Base-by-base conservation (phyloP, 23 tunicate genomes). In the Halocynthia aurantium region DNA sequence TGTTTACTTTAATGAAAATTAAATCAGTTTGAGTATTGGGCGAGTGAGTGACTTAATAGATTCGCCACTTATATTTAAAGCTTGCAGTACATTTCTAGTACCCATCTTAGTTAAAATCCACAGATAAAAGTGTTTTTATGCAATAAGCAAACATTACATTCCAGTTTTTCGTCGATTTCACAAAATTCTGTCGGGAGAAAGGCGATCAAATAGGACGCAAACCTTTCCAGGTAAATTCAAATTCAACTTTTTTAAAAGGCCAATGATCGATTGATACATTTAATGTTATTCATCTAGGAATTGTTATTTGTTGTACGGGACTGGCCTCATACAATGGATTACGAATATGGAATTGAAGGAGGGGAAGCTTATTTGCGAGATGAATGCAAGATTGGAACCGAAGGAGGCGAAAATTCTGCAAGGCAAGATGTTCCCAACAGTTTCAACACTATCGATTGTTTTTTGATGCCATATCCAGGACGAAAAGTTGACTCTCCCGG, bases 401-500 rank as follows among this genome's bases (percentile, higher is more conserved):
- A 9, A 20, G 6, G 6, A 65, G 70, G 31, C 22, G 10, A 20
- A 10, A 65, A 6, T 9, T 11, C 70, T 9, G 70, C 31, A 6
- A 65, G 70, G 19, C 0, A 65, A 65, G 50, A 65, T 65, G 0
- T 65, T 11, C 22, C 22, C 31, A 5, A 40, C 15, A 65, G 6
- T 65, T 65, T 65, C 19, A 49, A 65, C 5, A 49, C 22, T 13
- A 65, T 15, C 22, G 31, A 15, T 20, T 65, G 70, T 65, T 65
- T 11, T 13, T 49, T 65, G 9, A 65, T 65, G 70, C 70, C 70
- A 10, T 65, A 65, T 15, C 70, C 70, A 65, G 70, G 70, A 2
- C 10, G 2, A 10, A 65, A 11, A 10, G 70, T 65, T 9, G 70
- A 31, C 44, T 31, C 44, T 31, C 44, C 44, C 4, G 44, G 4